Evolutionary conservation across 2,113 vertebrate genomes (phyloP).

Genomic region (Sminthopsis crassicaudata): DNA sequence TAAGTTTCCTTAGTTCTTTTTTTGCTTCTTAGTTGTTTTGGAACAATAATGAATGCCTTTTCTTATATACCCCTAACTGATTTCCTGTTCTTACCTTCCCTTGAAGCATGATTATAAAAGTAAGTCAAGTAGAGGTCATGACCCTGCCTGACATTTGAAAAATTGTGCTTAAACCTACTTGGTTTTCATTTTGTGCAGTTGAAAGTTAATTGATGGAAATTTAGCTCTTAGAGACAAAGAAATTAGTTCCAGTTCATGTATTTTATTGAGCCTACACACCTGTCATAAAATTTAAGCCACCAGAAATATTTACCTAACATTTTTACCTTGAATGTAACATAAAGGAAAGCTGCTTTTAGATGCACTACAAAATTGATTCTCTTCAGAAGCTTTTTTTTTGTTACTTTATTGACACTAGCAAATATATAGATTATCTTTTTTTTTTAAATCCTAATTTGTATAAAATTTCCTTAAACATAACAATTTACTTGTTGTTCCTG

Average conservation of each 20-base stretch:
- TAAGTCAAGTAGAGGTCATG: constrained; percentile 42
- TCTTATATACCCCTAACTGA: background rate
- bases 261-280: constrained; percentile 69
- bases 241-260: constrained; percentile 67
- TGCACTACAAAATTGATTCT: constrained; percentile 33
- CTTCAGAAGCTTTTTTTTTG: background rate
- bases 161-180: constrained; percentile 63
- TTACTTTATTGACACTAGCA: constrained; percentile 37
- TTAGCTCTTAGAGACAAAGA: constrained; percentile 55
- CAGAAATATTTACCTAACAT: constrained; percentile 68
- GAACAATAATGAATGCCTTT: background rate
- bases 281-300: constrained; percentile 57
- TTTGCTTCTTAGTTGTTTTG: background rate
- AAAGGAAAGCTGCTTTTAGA: background rate
- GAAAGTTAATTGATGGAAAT: constrained; percentile 72
- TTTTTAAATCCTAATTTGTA: constrained; percentile 20
- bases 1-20: background rate
- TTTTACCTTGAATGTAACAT: constrained; percentile 68
- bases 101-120: constrained; percentile 44
- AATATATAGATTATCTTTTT: constrained; percentile 17
- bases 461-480: constrained; percentile 31
- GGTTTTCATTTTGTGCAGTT: constrained; percentile 67
- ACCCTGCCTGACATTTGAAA: constrained; percentile 15
- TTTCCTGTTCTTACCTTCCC: background rate
- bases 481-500: constrained; percentile 47